Percentiles rank a stretch among this genome's conserved stretches.
These are phyloP conservation scores for Pogonophryne albipinna DNA, from an alignment of 2,797 vertebrate species.

Conservation along the genomic window DNA sequence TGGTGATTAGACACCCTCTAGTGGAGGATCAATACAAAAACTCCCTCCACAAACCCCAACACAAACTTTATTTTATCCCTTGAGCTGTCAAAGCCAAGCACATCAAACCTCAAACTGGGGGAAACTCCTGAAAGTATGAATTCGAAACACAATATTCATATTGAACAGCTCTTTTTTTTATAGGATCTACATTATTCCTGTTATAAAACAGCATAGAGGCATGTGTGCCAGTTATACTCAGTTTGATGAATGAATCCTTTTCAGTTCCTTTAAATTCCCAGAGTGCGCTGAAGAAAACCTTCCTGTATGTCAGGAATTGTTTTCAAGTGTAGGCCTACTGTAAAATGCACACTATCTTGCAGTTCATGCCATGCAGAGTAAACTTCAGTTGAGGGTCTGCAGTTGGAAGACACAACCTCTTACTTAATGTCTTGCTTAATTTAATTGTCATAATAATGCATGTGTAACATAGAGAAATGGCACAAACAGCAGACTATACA, in stretches of 20 bases:
- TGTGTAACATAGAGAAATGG: conserved; percentile 37
- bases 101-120: conserved; percentile 34
- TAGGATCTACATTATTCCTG: conserved; percentile 17
- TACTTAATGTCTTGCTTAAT: conserved; percentile 59
- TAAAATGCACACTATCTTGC: conserved; percentile 15
- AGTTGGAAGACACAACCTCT: conserved; percentile 44
- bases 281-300: conserved; percentile 10
- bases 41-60: conserved; percentile 26
- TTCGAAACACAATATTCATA: conserved; percentile 45
- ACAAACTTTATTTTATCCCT: conserved; percentile 30
- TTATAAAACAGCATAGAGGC: conserved; percentile 33
- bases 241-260: conserved; percentile 65
- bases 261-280: conserved; percentile 41
- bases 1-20: conserved; percentile 81
- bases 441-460: conserved; percentile 66
- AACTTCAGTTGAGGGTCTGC: conserved; percentile 35
- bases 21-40: conserved; percentile 71
- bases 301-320: conserved; percentile 19
- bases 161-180: conserved; percentile 41
- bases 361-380: background rate
- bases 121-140: conserved; percentile 27
- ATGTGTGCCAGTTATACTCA: conserved; percentile 38
- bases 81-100: conserved; percentile 28
- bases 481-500: conserved; percentile 50
- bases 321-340: conserved; percentile 22